Conservation (phyloP, 2,113 vertebrate genomes). For the Pygathrix nemaeus region DNA sequence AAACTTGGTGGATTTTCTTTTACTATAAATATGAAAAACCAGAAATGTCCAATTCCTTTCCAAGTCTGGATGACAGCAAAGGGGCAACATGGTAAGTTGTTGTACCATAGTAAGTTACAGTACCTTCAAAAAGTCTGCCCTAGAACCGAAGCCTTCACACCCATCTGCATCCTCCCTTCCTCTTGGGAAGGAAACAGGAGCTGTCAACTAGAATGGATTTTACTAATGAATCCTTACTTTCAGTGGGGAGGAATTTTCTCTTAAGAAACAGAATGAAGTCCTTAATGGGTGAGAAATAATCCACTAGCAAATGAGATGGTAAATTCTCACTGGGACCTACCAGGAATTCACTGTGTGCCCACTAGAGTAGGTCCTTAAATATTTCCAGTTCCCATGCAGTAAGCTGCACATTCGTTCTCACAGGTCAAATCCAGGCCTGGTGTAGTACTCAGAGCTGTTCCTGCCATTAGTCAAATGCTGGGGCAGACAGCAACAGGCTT, state of each 20-base stretch:
- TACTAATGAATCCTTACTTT: rapidly evolving
- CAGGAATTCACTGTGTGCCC: rapidly evolving
- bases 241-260: neutral
- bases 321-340: rapidly evolving
- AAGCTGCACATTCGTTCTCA: rapidly evolving
- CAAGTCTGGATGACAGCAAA: neutral
- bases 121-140: too few relatives aligned
- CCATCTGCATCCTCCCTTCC: rapidly evolving
- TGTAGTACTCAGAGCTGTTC: rapidly evolving
- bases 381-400: rapidly evolving
- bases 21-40: neutral
- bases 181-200: neutral
- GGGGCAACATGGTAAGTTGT: neutral
- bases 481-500: rapidly evolving
- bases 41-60: neutral
- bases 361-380: rapidly evolving
- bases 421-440: neutral
- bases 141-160: rapidly evolving
- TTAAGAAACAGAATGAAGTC: neutral
- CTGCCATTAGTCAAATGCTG: rapidly evolving
- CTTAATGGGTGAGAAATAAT: neutral
- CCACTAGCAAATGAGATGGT: rapidly evolving
- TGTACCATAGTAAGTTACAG: rapidly evolving
- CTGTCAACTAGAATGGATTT: rapidly evolving
- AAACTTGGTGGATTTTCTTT: neutral